These are phyloP conservation scores for Hemibagrus guttatus DNA, from an alignment of 2,797 vertebrate species.

Conservation along the genomic window DNA sequence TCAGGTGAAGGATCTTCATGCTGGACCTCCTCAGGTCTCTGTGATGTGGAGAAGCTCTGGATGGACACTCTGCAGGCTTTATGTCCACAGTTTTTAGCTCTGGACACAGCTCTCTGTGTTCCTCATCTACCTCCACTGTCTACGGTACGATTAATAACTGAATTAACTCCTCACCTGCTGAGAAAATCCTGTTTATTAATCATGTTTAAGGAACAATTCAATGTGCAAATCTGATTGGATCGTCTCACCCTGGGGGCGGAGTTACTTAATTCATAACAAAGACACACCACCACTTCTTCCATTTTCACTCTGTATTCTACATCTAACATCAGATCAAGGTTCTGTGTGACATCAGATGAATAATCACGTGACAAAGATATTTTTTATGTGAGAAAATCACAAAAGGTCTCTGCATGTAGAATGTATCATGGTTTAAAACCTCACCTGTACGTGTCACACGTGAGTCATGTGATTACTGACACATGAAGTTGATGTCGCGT, in stretches of 20 bases:
- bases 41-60: slow-evolving; percentile 3
- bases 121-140: background rate
- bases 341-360: background rate
- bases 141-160: background rate
- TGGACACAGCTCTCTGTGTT: background rate
- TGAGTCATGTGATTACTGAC: background rate
- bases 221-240: background rate
- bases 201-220: background rate
- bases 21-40: slow-evolving; percentile 2
- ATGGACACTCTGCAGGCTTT: background rate
- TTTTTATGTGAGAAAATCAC: too few species aligned
- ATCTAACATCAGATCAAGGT: background rate
- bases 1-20: background rate
- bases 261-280: background rate
- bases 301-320: background rate
- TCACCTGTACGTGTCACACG: background rate
- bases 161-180: background rate
- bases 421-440: background rate
- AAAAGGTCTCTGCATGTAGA: background rate
- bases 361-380: background rate
- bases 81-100: background rate
- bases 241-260: background rate
- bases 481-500: background rate
- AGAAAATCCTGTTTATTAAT: background rate
- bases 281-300: background rate